Base-by-base conservation (phyloP, 1,140 invertebrate species). In the Apis laboriosa region DNA sequence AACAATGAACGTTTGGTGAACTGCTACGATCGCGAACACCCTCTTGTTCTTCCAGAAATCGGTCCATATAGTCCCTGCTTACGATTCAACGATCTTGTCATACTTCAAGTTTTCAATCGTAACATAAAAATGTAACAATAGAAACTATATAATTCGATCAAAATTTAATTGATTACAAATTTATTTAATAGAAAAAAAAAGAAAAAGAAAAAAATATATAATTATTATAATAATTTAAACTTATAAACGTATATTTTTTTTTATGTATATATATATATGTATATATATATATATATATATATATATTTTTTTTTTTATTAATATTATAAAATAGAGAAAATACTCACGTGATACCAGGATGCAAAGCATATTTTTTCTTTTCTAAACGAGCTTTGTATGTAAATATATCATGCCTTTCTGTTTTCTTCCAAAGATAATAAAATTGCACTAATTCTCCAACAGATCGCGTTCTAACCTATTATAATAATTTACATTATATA, bases 341-440 rank as follows among this genome's bases (percentile, higher is more conserved):
- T 86, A 92, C 93, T 93, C 89, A 94, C 94, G 96, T 97, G 91
- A 94, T 96, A 84, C 97, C 97, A 66, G 97, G 97, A 94, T 97
- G 96, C 55, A 97, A 92, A 53, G 96, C 95, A 92, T 97, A 97
- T 92, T 97, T 97, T 87, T 97, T 97, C 92, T 97, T 97, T 90
- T 97, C 97, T 77, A 97, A 90, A 85, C 96, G 94, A 51, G 96
- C 96, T 93, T 97, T 97, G 89, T 96, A 97, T 9, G 96, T 97
- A 92, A 97, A 97, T 86, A 97, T 96, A 94, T 99, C 99, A 93
- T 99, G 98, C 63, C 99, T 95, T 93, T 99, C 98, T 70, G 99
- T 99, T 94, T 99, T 99, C 94, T 99, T 99, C 99, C 99, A 99
- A 55, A 99, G 95, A 92, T 99, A 99, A 94, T 99, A 99, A 95